phyloP scores from a whole-genome alignment of 2,113 vertebrate genomes.

The Sardina pilchardus region DNA sequence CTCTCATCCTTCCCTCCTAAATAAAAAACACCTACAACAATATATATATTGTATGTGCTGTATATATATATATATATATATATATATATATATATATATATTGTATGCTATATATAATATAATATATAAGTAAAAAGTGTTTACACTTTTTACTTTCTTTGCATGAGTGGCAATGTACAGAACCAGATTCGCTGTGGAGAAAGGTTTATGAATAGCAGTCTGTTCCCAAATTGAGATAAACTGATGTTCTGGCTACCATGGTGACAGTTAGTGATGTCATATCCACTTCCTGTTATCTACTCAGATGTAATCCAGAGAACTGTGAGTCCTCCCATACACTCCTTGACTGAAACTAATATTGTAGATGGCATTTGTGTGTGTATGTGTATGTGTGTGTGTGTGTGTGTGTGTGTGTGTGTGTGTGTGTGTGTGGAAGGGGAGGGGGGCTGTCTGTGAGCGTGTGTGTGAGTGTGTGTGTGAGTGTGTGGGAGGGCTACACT shows the following conservation, averaged over 20 bases:
- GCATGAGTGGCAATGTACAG: too few relatives aligned
- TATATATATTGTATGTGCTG: too few relatives aligned
- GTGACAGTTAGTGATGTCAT: background rate
- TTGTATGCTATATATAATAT: too few relatives aligned
- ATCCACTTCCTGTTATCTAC: background rate
- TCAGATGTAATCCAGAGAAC: background rate
- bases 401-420: conserved; percentile 5
- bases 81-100: too few relatives aligned
- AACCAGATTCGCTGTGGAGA: background rate
- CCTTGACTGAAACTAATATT: background rate
- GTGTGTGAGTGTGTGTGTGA: background rate
- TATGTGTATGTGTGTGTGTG: background rate
- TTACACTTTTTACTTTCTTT: background rate
- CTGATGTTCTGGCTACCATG: background rate
- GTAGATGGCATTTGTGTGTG: too few relatives aligned
- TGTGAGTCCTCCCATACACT: background rate
- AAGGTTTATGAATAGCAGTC: background rate
- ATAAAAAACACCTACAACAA: too few relatives aligned
- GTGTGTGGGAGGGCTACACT: background rate
- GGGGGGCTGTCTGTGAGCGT: background rate
- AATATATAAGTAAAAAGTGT: too few relatives aligned
- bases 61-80: too few relatives aligned
- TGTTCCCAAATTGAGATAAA: background rate
- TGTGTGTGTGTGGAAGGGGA: background rate
- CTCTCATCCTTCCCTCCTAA: too few relatives aligned